Evolutionary conservation across 2,113 vertebrate species (phyloP).

Genomic region (Typhlomys cinereus): DNA sequence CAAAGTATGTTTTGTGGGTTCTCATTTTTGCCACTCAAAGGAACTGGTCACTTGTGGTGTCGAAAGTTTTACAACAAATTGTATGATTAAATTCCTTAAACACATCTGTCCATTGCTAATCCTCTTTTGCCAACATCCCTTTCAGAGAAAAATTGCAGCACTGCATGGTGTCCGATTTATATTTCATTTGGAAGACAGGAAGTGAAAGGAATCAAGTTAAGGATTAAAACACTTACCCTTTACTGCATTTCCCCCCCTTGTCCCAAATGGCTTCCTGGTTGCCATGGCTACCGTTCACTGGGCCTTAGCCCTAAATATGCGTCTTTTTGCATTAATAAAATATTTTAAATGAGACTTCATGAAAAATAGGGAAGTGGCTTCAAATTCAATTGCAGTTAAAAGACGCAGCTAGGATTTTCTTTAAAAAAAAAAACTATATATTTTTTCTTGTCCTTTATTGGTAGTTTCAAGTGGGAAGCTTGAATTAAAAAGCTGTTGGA

Average conservation of each 20-base stretch:
- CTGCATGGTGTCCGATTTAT: conserved; percentile 84
- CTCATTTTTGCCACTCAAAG: conserved; percentile 79
- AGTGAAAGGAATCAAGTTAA: conserved; percentile 87
- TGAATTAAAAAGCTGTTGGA: conserved; percentile 64
- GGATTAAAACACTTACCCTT: conserved; percentile 89
- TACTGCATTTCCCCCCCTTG: conserved; percentile 77
- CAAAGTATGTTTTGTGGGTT: conserved; percentile 77
- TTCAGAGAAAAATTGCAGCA: conserved; percentile 85
- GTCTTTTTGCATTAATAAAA: conserved; percentile 83
- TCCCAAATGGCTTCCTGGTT: conserved; percentile 85
- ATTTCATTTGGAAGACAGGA: conserved; percentile 89
- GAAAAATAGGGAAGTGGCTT: conserved; percentile 79
- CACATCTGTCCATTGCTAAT: conserved; percentile 83
- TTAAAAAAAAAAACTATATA: background rate
- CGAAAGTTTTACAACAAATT: conserved; percentile 85
- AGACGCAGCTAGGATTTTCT: conserved; percentile 72
- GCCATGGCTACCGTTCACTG: conserved; percentile 84
- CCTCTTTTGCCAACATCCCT: conserved; percentile 82
- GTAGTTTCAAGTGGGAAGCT: conserved; percentile 70
- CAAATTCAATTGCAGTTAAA: conserved; percentile 74
- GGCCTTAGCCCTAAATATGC: conserved; percentile 79
- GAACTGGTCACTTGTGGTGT: conserved; percentile 77
- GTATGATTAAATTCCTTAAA: conserved; percentile 86
- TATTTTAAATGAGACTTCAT: conserved; percentile 81
- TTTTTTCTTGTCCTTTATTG: conserved; percentile 64